Percentiles rank a stretch among this genome's conserved stretches.
Evolutionary conservation across 2,888 invertebrate genomes (phyloP).

Genomic region (Himalopsyche kuldschensis): DNA sequence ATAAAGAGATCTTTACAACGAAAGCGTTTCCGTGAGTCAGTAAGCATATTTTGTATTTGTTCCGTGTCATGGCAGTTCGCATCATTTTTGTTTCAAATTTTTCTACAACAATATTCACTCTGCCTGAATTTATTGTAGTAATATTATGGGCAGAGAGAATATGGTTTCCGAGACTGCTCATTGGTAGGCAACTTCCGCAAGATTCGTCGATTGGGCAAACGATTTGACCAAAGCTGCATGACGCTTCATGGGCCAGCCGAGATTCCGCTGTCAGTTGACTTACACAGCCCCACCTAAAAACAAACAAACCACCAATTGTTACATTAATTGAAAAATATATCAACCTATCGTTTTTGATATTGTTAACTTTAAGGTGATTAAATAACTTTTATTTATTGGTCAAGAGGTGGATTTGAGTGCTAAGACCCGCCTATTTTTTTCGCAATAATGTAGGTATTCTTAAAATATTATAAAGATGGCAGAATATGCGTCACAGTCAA

Average conservation of each 20-base stretch:
- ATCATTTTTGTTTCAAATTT: constrained; percentile 57
- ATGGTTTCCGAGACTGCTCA: constrained; percentile 54
- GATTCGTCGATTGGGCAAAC: constrained; percentile 54
- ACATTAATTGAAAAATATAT: no score
- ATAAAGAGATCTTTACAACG: constrained; percentile 57
- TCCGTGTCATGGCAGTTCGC: constrained; percentile 56
- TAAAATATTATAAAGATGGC: no score
- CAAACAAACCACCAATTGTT: constrained; percentile 31
- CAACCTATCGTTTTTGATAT: no score
- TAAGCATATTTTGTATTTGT: constrained; percentile 56
- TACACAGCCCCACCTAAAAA: constrained; percentile 55
- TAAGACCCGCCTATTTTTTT: no score
- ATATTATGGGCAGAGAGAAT: constrained; percentile 53
- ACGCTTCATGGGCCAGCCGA: constrained; percentile 54
- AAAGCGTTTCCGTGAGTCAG: constrained; percentile 57
- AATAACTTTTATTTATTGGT: no score
- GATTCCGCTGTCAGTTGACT: constrained; percentile 51
- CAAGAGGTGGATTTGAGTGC: no score
- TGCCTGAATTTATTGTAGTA: constrained; percentile 56
- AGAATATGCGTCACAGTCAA: no score
- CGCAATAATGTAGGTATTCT: no score
- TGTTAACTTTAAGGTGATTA: no score
- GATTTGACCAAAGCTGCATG: constrained; percentile 56
- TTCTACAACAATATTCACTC: constrained; percentile 57
- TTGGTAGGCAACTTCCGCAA: constrained; percentile 51